A percentile compares a stretch with the other conserved stretches of the same genome.
phyloP scores from a whole-genome alignment of 2,113 vertebrate species.

The Microtus pennsylvanicus region DNA sequence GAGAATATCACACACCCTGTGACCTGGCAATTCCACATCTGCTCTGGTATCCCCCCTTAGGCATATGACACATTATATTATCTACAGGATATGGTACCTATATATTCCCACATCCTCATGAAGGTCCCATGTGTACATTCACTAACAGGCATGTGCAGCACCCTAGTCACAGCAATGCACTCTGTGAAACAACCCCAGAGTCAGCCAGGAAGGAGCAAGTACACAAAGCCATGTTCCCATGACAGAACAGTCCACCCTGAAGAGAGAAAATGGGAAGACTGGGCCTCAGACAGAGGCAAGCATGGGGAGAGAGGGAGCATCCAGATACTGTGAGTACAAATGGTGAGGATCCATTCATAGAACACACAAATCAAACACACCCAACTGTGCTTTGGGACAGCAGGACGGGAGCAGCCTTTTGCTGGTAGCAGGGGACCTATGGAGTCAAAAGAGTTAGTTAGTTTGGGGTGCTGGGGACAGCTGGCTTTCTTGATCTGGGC shows the following conservation, averaged over 20 bases:
- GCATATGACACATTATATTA: not conserved
- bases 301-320: not conserved
- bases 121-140: fast-evolving
- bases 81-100: not conserved
- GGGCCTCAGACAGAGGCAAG: not conserved
- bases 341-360: not conserved
- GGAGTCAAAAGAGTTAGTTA: no score
- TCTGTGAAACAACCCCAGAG: not conserved
- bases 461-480: no score
- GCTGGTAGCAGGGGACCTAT: no score
- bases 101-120: not conserved
- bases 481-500: not conserved
- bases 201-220: not conserved
- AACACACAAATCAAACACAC: not conserved
- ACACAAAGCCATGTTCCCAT: fast-evolving
- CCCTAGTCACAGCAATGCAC: not conserved
- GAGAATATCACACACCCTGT: fast-evolving
- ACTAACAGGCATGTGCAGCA: not conserved
- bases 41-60: not conserved
- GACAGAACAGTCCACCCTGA: not conserved
- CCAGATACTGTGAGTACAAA: not conserved
- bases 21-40: not conserved
- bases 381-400: not conserved
- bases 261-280: not conserved
- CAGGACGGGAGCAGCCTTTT: not conserved